Conservation (phyloP, 23 tunicate genomes). For the Diplosoma virens region DNA sequence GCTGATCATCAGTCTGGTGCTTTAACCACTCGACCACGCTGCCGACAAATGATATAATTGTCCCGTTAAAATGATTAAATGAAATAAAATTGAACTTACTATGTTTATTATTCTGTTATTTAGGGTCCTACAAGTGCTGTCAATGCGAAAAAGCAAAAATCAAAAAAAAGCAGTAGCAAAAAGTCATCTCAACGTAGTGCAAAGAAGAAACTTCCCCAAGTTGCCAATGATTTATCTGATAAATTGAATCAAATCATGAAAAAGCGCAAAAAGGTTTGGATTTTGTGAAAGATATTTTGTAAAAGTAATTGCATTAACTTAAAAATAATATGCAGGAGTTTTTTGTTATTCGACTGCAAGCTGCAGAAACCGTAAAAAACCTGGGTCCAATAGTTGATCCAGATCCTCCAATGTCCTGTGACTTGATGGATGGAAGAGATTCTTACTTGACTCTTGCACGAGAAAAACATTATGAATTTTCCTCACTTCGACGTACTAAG, state of each 20-base stretch:
- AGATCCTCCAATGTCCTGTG: conserved; percentile 80
- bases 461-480: conserved; percentile 93
- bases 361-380: conserved; percentile 66
- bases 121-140: conserved; percentile 63
- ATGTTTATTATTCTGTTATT: too few relatives aligned
- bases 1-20: too few relatives aligned
- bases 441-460: conserved; percentile 84
- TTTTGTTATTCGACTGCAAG: conserved; percentile 86
- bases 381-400: conserved; percentile 82
- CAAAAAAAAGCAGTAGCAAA: conserved; percentile 75
- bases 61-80: too few relatives aligned
- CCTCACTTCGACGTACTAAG: conserved; percentile 85
- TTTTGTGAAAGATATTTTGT: too few relatives aligned
- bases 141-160: conserved; percentile 73
- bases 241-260: conserved; percentile 92
- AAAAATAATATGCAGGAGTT: conserved; percentile 55
- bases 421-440: conserved; percentile 96
- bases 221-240: conserved; percentile 77
- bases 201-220: conserved; percentile 88
- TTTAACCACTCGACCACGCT: too few relatives aligned
- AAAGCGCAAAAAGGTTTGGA: conserved; percentile 95
- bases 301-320: too few relatives aligned
- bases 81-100: too few relatives aligned
- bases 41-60: too few relatives aligned
- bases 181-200: conserved; percentile 90